Percentiles rank a stretch among this genome's conserved stretches.
Evolutionary conservation across 1,140 invertebrate species (phyloP).

Genomic region (Drosophila novamexicana): DNA sequence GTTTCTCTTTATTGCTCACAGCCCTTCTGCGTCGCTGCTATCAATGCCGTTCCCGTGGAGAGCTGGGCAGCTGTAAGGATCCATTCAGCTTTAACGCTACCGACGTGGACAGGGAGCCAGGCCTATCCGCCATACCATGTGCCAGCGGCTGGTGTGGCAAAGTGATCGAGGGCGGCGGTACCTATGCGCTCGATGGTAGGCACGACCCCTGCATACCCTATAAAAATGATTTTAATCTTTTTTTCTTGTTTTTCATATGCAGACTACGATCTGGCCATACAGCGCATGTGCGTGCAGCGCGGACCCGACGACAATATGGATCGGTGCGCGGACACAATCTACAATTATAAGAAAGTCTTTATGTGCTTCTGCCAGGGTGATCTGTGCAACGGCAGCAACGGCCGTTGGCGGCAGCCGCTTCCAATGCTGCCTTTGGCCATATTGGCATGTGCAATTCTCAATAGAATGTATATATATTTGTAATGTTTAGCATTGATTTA

Average conservation of each 20-base stretch:
- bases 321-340: slow-evolving; percentile 93
- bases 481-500: slow-evolving; percentile 6
- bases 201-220: slow-evolving; percentile 19
- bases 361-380: slow-evolving; percentile 98
- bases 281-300: slow-evolving; percentile 93
- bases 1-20: slow-evolving; percentile 55
- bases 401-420: background rate
- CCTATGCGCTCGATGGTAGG: slow-evolving; percentile 88
- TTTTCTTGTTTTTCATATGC: slow-evolving; percentile 56
- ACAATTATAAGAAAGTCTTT: slow-evolving; percentile 91
- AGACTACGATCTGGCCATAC: slow-evolving; percentile 95
- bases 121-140: slow-evolving; percentile 92
- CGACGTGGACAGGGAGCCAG: slow-evolving; percentile 87
- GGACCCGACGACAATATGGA: slow-evolving; percentile 95
- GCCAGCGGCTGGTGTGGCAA: slow-evolving; percentile 97
- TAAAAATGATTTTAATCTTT: slow-evolving; percentile 3
- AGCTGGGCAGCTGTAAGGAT: slow-evolving; percentile 94
- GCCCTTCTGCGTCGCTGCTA: slow-evolving; percentile 89
- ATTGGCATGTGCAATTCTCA: background rate
- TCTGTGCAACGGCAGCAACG: slow-evolving; percentile 88
- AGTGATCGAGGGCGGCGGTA: slow-evolving; percentile 91
- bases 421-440: background rate
- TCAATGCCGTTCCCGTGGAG: slow-evolving; percentile 93
- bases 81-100: slow-evolving; percentile 92
- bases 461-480: slow-evolving; percentile 2